Evolutionary conservation across 2,888 invertebrate species (phyloP).

Genomic region (Bombylius discolor): DNA sequence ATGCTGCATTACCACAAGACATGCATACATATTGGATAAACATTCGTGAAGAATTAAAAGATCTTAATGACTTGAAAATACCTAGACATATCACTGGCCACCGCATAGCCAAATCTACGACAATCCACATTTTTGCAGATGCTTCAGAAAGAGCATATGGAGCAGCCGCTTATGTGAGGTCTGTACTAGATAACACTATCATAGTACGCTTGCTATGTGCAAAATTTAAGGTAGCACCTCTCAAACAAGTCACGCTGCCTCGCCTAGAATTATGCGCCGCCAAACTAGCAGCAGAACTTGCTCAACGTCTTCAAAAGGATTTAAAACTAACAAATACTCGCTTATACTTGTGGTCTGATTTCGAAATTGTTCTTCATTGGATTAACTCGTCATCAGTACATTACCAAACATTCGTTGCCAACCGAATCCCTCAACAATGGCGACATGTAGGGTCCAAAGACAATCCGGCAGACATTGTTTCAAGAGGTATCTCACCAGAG

Average conservation of each 20-base stretch:
- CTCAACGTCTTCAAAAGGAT: not conserved
- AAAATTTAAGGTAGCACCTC: slow-evolving; percentile 10
- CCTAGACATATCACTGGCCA: not conserved
- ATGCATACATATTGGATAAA: not conserved
- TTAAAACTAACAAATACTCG: not conserved
- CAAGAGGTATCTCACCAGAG: slow-evolving; percentile 11
- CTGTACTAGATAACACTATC: not conserved
- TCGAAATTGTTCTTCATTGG: slow-evolving; percentile 11
- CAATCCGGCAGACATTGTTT: slow-evolving; percentile 12
- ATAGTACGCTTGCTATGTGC: slow-evolving; percentile 6
- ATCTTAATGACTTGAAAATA: too few relatives aligned
- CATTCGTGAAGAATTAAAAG: too few relatives aligned
- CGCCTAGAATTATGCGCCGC: slow-evolving; percentile 16
- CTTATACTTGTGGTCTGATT: not conserved
- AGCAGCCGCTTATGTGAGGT: not conserved
- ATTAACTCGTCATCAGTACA: slow-evolving; percentile 7
- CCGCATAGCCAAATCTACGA: not conserved
- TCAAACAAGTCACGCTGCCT: slow-evolving; percentile 15
- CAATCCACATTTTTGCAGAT: slow-evolving; percentile 2
- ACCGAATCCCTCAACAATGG: slow-evolving; percentile 10
- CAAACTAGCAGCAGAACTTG: slow-evolving; percentile 1
- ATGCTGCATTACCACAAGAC: not conserved
- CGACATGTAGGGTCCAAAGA: too few relatives aligned
- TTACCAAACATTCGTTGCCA: slow-evolving; percentile 9
- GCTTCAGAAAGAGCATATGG: slow-evolving; percentile 6